Evolutionary conservation across 2,113 vertebrate genomes (phyloP).

Genomic region (Holacanthus passer): DNA sequence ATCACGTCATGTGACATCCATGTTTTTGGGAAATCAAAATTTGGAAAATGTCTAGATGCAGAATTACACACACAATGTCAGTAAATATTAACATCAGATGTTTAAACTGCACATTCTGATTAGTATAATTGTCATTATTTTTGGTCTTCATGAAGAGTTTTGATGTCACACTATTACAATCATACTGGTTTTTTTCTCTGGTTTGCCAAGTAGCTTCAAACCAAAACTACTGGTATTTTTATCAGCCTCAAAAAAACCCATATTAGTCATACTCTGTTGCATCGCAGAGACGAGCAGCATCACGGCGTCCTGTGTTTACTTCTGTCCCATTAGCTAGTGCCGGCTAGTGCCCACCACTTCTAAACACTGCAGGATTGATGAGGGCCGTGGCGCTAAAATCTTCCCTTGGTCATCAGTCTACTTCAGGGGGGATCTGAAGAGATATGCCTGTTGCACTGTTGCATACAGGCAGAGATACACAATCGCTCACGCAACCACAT

Average conservation of each 20-base stretch:
- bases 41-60: neutral
- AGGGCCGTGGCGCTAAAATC: conserved; percentile 81
- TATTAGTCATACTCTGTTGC: neutral
- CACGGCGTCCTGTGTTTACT: conserved; percentile 77
- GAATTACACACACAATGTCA: neutral
- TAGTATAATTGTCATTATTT: neutral
- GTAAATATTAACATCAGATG: neutral
- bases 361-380: conserved; percentile 85
- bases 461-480: conserved; percentile 35
- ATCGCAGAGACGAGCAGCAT: conserved; percentile 49
- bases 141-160: neutral
- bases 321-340: conserved; percentile 76
- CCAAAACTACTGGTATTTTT: neutral
- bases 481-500: conserved; percentile 10
- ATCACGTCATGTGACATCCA: too few species aligned
- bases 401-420: conserved; percentile 75
- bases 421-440: conserved; percentile 53
- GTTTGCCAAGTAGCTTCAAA: neutral
- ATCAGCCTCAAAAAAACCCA: neutral
- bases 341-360: conserved; percentile 76
- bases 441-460: conserved; percentile 65
- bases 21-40: neutral
- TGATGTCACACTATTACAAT: neutral
- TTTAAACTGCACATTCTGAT: neutral
- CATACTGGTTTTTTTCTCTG: neutral